Evolutionary conservation across 2,888 invertebrate genomes (phyloP).

Genomic region (Oligia latruncula): DNA sequence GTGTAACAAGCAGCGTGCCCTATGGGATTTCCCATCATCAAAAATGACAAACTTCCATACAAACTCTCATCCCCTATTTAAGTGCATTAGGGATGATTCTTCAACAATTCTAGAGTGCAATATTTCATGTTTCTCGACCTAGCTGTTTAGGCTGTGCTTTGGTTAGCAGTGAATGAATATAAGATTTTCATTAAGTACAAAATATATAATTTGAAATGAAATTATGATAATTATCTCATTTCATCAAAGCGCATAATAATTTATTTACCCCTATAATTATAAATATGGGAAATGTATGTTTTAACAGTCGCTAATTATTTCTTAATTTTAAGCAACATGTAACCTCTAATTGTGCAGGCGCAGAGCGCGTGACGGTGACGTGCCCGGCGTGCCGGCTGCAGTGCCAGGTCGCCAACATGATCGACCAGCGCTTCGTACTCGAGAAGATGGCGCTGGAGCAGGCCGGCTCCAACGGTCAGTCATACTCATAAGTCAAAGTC

Average conservation of each 20-base stretch:
- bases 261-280: background rate
- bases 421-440: constrained; percentile 95
- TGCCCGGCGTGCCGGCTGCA: constrained; percentile 94
- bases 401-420: constrained; percentile 93
- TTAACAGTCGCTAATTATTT: background rate
- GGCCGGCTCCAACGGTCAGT: constrained; percentile 73
- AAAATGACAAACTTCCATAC: background rate
- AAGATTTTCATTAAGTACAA: too few relatives aligned
- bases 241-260: background rate
- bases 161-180: background rate
- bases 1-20: too few relatives aligned
- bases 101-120: background rate
- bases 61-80: background rate
- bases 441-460: constrained; percentile 91
- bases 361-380: constrained; percentile 86
- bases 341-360: constrained; percentile 71
- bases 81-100: background rate
- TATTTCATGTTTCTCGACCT: background rate
- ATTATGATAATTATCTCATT: background rate
- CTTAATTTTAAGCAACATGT: background rate
- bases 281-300: too few relatives aligned
- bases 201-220: background rate
- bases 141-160: background rate
- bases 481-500: background rate
- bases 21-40: too few relatives aligned